These are phyloP conservation scores for Pleuronectes platessa DNA, from an alignment of 2,113 vertebrate genomes.

Conservation along the genomic window DNA sequence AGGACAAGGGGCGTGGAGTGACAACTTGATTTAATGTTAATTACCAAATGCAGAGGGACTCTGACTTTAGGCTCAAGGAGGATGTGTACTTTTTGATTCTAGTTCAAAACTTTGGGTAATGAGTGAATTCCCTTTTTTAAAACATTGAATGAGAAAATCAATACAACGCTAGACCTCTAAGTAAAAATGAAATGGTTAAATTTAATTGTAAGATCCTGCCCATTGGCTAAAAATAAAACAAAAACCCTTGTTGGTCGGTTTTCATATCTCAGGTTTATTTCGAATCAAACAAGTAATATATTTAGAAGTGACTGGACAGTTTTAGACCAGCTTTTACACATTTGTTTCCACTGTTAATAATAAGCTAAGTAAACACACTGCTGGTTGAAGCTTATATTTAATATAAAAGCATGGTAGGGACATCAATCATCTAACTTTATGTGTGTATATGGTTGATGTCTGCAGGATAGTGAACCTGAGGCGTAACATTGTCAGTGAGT, in stretches of 20 bases:
- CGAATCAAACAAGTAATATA: too few relatives aligned
- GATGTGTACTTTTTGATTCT: not conserved
- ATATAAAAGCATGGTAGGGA: not conserved
- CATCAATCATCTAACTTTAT: too few relatives aligned
- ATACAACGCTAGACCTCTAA: not conserved
- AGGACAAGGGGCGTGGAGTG: too few relatives aligned
- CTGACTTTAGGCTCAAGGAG: not conserved
- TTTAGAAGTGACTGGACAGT: too few relatives aligned
- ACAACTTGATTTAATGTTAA: too few relatives aligned
- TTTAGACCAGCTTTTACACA: not conserved
- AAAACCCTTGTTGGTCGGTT: too few relatives aligned
- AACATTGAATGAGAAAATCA: not conserved
- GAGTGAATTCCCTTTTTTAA: not conserved
- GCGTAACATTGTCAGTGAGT: not conserved
- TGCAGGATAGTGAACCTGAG: not conserved
- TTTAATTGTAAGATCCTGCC: not conserved
- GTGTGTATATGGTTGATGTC: not conserved
- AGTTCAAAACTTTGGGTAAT: not conserved
- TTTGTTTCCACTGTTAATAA: not conserved
- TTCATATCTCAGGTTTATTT: too few relatives aligned
- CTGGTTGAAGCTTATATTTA: not conserved
- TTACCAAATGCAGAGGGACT: too few relatives aligned
- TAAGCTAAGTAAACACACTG: not conserved
- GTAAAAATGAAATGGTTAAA: not conserved
- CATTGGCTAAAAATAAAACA: too few relatives aligned